These are phyloP conservation scores for Dallia pectoralis DNA, from an alignment of 2,797 vertebrate species.

Conservation along the genomic window DNA sequence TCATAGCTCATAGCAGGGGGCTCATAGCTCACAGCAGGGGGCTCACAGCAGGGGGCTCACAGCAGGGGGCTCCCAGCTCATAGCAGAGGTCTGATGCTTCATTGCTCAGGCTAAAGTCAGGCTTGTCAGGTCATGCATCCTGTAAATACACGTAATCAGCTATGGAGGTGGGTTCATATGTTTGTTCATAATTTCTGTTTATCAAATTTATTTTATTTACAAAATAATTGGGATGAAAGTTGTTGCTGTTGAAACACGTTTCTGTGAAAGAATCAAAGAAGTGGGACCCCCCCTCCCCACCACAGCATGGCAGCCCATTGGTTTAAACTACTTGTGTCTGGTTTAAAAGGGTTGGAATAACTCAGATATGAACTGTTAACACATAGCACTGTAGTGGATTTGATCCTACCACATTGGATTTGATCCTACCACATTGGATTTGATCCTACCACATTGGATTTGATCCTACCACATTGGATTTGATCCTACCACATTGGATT, in stretches of 20 bases:
- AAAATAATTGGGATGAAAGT: neutral
- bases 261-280: neutral
- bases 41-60: too few relatives aligned
- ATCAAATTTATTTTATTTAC: constrained; percentile 14
- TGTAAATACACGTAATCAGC: constrained; percentile 51
- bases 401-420: constrained; percentile 55
- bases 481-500: constrained; percentile 55
- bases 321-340: too few relatives aligned
- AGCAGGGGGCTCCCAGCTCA: too few relatives aligned
- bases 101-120: constrained; percentile 50
- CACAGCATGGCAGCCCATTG: too few relatives aligned
- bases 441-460: constrained; percentile 55
- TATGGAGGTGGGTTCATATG: constrained; percentile 1
- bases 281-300: too few relatives aligned
- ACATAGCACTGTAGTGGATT: too few relatives aligned
- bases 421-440: too few relatives aligned
- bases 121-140: constrained; percentile 48
- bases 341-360: too few relatives aligned
- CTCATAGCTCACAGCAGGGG: constrained; percentile 44
- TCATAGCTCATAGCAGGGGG: constrained; percentile 55
- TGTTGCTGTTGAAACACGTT: neutral
- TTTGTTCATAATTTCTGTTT: constrained; percentile 36
- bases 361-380: too few relatives aligned
- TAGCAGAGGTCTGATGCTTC: too few relatives aligned
- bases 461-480: too few relatives aligned